Percentiles rank a stretch among this genome's conserved stretches.
phyloP scores from a whole-genome alignment of 2,888 invertebrate species.

The Lithophane socia region DNA sequence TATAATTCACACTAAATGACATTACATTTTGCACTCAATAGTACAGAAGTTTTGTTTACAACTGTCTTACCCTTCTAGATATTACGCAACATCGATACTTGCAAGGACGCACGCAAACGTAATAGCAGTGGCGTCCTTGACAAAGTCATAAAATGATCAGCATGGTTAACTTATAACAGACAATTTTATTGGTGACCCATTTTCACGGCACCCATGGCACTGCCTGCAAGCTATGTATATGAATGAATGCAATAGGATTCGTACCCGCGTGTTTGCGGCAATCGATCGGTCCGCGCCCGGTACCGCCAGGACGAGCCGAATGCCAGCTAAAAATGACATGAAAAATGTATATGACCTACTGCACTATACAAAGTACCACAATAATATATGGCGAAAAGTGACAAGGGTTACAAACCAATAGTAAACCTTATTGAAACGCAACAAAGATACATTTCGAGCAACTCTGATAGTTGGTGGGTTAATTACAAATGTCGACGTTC shows the following conservation, averaged over 20 bases:
- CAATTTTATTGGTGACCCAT: slow-evolving; percentile 68
- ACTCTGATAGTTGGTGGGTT: neutral
- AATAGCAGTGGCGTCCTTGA: slow-evolving; percentile 58
- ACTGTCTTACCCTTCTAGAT: slow-evolving; percentile 11
- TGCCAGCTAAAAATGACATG: slow-evolving; percentile 78
- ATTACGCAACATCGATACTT: slow-evolving; percentile 31
- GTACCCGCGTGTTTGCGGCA: slow-evolving; percentile 75
- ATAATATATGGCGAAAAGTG: slow-evolving; percentile 15
- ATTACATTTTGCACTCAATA: slow-evolving; percentile 1
- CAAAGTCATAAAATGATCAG: slow-evolving; percentile 49
- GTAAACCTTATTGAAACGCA: slow-evolving; percentile 29
- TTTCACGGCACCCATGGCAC: slow-evolving; percentile 58
- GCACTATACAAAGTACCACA: slow-evolving; percentile 49
- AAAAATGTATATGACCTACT: slow-evolving; percentile 73
- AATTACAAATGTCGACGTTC: slow-evolving; percentile 33
- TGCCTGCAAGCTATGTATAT: slow-evolving; percentile 57
- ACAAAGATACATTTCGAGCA: slow-evolving; percentile 8
- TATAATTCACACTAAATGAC: neutral
- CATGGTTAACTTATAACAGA: slow-evolving; percentile 13
- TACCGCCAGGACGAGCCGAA: slow-evolving; percentile 79
- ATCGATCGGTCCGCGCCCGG: slow-evolving; percentile 86
- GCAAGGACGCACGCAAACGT: slow-evolving; percentile 62
- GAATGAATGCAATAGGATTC: slow-evolving; percentile 73
- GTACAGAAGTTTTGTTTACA: slow-evolving; percentile 2
- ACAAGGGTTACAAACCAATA: neutral